phyloP scores from a whole-genome alignment of 2,113 vertebrate genomes.

The Brachypteracias leptosomus region DNA sequence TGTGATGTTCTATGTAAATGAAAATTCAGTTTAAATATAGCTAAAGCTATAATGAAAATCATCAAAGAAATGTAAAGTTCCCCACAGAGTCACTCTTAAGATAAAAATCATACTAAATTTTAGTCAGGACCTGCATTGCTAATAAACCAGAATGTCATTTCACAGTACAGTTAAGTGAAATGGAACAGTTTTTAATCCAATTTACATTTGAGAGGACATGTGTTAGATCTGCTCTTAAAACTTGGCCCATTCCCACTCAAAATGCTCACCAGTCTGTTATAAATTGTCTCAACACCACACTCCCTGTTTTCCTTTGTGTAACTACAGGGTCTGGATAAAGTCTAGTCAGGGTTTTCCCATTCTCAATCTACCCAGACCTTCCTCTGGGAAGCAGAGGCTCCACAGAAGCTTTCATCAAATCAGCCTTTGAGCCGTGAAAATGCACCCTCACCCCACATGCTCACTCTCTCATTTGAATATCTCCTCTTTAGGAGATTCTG shows the following conservation, averaged over 20 bases:
- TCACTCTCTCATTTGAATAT: neutral
- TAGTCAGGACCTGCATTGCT: constrained; percentile 21
- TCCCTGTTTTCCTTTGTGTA: constrained; percentile 27
- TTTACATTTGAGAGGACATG: constrained; percentile 51
- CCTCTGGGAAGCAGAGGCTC: neutral
- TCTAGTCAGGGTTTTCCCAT: constrained; percentile 11
- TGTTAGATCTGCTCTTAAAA: constrained; percentile 38
- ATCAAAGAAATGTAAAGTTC: constrained; percentile 27
- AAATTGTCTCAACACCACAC: constrained; percentile 1
- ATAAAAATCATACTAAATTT: constrained; percentile 47
- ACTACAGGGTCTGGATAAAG: constrained; percentile 23
- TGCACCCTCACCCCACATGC: neutral
- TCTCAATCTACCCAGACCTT: neutral
- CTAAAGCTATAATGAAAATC: constrained; percentile 18
- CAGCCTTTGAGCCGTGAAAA: neutral
- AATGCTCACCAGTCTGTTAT: constrained; percentile 43
- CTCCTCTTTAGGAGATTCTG: neutral
- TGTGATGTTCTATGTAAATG: neutral
- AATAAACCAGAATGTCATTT: constrained; percentile 58
- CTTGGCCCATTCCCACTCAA: constrained; percentile 39
- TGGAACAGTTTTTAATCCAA: constrained; percentile 47
- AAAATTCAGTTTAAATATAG: constrained; percentile 48
- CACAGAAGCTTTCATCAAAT: neutral
- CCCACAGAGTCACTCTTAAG: neutral
- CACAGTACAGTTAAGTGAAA: constrained; percentile 28